A percentile compares a stretch with the other conserved stretches of the same genome.
Evolutionary conservation across 2,113 vertebrate genomes (phyloP).

Genomic region (human): GRCh38 chr12:80645001-80645500

Average conservation of each 20-base stretch:
- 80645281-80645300: not conserved
- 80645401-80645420: not conserved
- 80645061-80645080: not conserved
- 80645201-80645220: not conserved
- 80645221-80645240: not conserved
- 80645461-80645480: not conserved
- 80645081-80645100: not conserved
- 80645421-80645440: not conserved
- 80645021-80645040: not conserved
- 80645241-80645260: not conserved
- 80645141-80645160: not conserved
- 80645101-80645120: not conserved
- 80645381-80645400: not conserved
- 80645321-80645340: not conserved
- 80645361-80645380: not conserved
- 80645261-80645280: not conserved
- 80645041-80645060: not conserved
- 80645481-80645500: not conserved
- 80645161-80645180: not conserved
- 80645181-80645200: not conserved
- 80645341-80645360: not conserved
- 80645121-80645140: not conserved
- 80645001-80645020: not conserved
- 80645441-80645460: constrained; percentile 7
- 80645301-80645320: not conserved